Conservation (phyloP, 2,113 vertebrate genomes). For the Eptesicus fuscus region DNA sequence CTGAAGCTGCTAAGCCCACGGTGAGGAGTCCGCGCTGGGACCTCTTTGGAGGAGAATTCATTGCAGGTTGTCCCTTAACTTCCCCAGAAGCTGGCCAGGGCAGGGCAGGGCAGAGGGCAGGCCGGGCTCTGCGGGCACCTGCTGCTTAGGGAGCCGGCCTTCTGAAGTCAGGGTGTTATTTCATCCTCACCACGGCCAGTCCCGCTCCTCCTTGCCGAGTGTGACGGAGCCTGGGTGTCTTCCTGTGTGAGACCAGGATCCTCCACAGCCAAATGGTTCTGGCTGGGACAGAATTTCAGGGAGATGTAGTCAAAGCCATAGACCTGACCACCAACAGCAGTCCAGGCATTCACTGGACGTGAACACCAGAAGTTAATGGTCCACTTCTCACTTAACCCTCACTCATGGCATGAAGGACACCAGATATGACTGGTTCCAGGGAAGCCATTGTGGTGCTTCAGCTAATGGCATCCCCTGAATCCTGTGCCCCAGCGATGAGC, state of each 20-base stretch:
- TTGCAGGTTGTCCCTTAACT: too few species aligned
- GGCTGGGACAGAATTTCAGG: not conserved
- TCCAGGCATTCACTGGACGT: not conserved
- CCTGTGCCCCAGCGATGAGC: not conserved
- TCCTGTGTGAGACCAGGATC: not conserved
- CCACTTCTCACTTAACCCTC: not conserved
- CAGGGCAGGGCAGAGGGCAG: too few species aligned
- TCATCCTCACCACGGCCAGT: not conserved
- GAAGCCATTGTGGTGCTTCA: conserved; percentile 26
- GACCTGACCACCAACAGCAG: not conserved
- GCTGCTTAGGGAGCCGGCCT: not conserved
- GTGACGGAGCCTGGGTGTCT: not conserved
- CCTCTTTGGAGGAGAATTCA: too few species aligned
- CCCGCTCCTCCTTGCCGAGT: not conserved
- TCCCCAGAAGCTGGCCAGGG: too few species aligned
- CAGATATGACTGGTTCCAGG: not conserved
- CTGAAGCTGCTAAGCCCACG: too few species aligned
- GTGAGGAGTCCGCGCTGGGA: too few species aligned
- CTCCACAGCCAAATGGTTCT: not conserved
- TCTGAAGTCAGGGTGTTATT: not conserved
- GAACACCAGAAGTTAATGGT: not conserved
- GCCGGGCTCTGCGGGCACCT: not conserved
- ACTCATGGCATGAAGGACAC: not conserved
- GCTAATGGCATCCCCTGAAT: conserved; percentile 2
- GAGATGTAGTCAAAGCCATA: not conserved